phyloP scores from a whole-genome alignment of 2,797 vertebrate species.

The Tragopan temminckii region DNA sequence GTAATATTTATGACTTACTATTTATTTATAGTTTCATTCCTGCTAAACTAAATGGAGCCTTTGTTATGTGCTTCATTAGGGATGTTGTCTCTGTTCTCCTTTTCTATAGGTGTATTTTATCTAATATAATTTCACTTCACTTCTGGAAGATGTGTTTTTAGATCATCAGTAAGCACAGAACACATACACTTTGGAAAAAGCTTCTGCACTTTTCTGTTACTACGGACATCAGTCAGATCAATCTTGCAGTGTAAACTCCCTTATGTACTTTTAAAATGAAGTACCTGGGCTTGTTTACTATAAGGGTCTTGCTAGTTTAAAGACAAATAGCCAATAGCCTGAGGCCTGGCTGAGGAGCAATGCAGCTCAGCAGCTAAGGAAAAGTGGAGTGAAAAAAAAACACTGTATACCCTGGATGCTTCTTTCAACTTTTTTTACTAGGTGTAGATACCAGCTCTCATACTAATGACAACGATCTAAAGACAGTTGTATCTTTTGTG shows the following conservation, averaged over 20 bases:
- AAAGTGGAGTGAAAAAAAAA: neutral
- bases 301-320: neutral
- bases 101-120: neutral
- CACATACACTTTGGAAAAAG: neutral
- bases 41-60: neutral
- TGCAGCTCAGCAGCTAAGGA: neutral
- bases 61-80: neutral
- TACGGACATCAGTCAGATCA: neutral
- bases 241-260: neutral
- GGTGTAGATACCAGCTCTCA: accelerated
- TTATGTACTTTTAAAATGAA: neutral
- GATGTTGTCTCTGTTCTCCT: neutral
- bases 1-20: conserved; percentile 37
- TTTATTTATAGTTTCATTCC: conserved; percentile 22
- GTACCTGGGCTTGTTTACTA: neutral
- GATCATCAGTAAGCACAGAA: neutral
- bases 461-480: neutral
- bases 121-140: neutral
- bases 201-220: neutral
- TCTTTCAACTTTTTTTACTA: neutral
- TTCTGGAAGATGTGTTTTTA: neutral
- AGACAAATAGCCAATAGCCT: neutral
- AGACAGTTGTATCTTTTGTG: neutral
- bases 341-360: neutral
- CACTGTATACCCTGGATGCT: neutral